Evolutionary conservation across 2,888 invertebrate species (phyloP).

Genomic region (Lasioglossum vierecki): DNA sequence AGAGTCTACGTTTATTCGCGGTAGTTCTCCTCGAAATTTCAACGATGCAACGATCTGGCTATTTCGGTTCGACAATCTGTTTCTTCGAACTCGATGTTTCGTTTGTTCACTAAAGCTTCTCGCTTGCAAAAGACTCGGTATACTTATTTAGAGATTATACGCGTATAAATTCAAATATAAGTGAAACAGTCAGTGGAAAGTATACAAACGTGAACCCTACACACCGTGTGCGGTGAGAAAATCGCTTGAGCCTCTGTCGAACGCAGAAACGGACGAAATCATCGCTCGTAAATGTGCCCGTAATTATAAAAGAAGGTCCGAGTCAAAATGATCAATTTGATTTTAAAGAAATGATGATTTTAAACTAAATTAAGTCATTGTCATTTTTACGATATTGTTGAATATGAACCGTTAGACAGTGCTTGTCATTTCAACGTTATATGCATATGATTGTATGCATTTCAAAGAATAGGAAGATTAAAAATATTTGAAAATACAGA

Average conservation of each 20-base stretch:
- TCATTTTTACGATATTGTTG: too few relatives aligned
- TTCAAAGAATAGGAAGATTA: background rate
- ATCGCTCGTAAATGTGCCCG: background rate
- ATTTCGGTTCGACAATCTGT: background rate
- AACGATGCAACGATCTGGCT: background rate
- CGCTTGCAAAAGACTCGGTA: background rate
- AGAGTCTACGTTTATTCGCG: background rate
- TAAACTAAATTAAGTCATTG: too few relatives aligned
- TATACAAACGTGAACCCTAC: constrained; percentile 9
- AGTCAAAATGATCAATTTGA: too few relatives aligned
- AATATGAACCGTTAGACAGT: too few relatives aligned
- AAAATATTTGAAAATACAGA: background rate
- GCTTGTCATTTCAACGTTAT: too few relatives aligned
- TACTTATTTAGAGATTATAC: background rate
- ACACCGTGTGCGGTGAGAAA: background rate
- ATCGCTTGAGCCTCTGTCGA: background rate
- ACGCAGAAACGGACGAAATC: background rate
- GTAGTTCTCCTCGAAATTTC: background rate
- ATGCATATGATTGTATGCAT: too few relatives aligned
- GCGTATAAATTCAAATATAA: constrained; percentile 3
- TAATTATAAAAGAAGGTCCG: too few relatives aligned
- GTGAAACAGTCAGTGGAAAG: constrained; percentile 6
- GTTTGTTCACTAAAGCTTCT: background rate
- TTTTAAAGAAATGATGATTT: too few relatives aligned
- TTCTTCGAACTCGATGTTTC: background rate